phyloP scores from a whole-genome alignment of 2,797 vertebrate species.

The Carapus acus region DNA sequence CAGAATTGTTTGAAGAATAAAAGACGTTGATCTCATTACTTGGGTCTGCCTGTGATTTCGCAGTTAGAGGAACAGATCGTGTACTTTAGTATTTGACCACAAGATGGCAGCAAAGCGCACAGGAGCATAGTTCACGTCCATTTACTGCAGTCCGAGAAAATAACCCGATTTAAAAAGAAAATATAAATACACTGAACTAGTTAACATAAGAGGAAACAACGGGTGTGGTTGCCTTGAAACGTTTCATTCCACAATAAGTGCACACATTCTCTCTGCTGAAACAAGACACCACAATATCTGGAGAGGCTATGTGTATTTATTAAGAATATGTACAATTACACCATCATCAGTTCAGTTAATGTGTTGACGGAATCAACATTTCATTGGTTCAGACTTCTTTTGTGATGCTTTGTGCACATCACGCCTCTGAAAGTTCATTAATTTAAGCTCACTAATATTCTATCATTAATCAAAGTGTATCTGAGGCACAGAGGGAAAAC shows the following conservation, averaged over 20 bases:
- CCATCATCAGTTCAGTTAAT: constrained; percentile 64
- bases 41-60: neutral
- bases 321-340: constrained; percentile 74
- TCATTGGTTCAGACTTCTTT: constrained; percentile 42
- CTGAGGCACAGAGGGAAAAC: constrained; percentile 76
- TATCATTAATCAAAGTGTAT: constrained; percentile 72
- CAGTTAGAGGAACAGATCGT: neutral
- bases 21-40: constrained; percentile 69
- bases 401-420: constrained; percentile 45
- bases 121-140: neutral
- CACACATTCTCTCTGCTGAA: neutral
- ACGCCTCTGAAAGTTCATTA: constrained; percentile 46
- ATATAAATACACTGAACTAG: too few species aligned
- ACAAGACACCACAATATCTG: constrained; percentile 48
- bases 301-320: constrained; percentile 70
- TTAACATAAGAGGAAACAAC: too few species aligned
- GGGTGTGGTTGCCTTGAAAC: too few species aligned
- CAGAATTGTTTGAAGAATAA: constrained; percentile 76
- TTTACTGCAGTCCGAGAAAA: too few species aligned
- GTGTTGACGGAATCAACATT: constrained; percentile 67
- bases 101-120: constrained; percentile 29
- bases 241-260: too few species aligned
- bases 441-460: constrained; percentile 56
- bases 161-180: too few species aligned
- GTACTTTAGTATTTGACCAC: constrained; percentile 24